These are phyloP conservation scores for Rhinichthys klamathensis DNA, from an alignment of 2,113 vertebrate species.

Conservation along the genomic window DNA sequence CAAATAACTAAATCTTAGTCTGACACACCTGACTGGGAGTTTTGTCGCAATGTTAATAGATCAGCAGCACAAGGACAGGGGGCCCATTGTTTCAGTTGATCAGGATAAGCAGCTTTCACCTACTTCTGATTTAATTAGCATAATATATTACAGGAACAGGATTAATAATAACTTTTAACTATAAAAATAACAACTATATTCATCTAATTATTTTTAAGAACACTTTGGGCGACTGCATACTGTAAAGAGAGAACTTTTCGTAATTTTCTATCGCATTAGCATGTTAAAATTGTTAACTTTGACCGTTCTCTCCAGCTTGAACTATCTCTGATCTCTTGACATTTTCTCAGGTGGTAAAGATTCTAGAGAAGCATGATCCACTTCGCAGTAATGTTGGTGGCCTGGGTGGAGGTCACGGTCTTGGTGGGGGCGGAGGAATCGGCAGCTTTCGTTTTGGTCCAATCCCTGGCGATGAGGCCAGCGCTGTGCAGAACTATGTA, in stretches of 20 bases:
- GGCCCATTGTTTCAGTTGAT: slow-evolving; percentile 61
- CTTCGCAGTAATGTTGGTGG: slow-evolving; percentile 67
- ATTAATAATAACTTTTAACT: neutral
- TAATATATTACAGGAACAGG: neutral
- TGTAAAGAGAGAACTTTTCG: neutral
- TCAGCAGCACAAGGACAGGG: slow-evolving; percentile 66
- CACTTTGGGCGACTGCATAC: neutral
- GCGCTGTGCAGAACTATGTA: slow-evolving; percentile 95
- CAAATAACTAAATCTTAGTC: slow-evolving; percentile 46
- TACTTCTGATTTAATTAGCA: neutral
- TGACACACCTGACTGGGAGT: slow-evolving; percentile 42
- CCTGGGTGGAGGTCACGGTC: slow-evolving; percentile 56
- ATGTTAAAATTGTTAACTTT: neutral
- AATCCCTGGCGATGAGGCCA: slow-evolving; percentile 90
- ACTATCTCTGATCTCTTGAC: slow-evolving; percentile 44
- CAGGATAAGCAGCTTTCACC: neutral
- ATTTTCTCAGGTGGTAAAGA: slow-evolving; percentile 88
- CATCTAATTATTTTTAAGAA: too few species aligned
- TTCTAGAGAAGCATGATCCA: slow-evolving; percentile 95
- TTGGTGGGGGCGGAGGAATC: slow-evolving; percentile 45
- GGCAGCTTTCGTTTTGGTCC: slow-evolving; percentile 73
- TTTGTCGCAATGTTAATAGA: slow-evolving; percentile 68
- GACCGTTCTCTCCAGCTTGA: neutral
- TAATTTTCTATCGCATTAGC: neutral
- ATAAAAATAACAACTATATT: too few species aligned